phyloP scores from a whole-genome alignment of 2,113 vertebrate genomes.

The Puntigrus tetrazona region DNA sequence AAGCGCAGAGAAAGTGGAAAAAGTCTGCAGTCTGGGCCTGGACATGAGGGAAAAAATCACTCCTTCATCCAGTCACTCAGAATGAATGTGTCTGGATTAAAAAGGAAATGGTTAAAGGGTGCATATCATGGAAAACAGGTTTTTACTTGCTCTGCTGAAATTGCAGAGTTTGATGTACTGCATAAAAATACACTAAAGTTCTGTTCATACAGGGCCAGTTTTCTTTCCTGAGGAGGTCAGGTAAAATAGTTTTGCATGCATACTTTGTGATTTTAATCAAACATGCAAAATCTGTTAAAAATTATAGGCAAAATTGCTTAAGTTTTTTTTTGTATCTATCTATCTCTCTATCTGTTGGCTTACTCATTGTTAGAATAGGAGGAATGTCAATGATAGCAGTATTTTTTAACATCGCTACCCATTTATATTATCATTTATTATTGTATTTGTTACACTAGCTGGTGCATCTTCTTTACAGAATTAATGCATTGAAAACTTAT shows the following conservation, averaged over 20 bases:
- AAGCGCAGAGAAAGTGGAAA: not conserved
- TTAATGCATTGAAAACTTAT: not conserved
- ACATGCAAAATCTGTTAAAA: not conserved
- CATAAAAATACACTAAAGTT: not conserved
- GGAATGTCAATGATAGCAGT: not conserved
- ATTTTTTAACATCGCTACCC: not conserved
- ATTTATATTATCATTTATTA: not conserved
- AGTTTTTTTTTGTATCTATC: not conserved
- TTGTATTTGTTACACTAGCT: not conserved
- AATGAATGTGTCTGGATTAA: constrained; percentile 21
- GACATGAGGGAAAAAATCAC: not conserved
- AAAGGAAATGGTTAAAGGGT: constrained; percentile 24
- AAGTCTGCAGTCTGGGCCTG: not conserved
- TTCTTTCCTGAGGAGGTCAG: not conserved
- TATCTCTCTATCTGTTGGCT: not conserved
- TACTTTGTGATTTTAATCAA: not conserved
- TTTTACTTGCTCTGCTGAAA: not conserved
- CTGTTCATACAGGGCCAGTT: not conserved
- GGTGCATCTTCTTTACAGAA: not conserved
- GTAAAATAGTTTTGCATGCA: not conserved
- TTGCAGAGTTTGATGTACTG: not conserved
- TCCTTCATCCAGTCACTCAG: constrained; percentile 2
- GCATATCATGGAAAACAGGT: constrained; percentile 1
- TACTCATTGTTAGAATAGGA: not conserved
- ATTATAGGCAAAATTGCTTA: not conserved